Evolutionary conservation across 2,888 invertebrate species (phyloP).

Genomic region (Shargacucullia verbasci): DNA sequence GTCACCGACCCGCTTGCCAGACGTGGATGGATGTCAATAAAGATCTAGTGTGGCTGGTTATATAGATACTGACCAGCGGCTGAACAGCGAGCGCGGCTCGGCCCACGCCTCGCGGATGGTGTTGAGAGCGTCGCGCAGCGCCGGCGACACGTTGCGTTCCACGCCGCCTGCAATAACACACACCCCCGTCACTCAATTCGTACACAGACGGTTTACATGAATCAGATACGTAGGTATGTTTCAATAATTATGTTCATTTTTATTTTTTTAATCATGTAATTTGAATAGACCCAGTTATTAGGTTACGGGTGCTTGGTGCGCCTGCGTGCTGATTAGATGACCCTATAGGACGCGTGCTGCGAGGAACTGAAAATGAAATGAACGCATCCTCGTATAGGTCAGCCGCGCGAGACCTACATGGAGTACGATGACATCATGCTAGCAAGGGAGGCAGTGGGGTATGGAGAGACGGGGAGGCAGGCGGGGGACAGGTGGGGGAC

Average conservation of each 20-base stretch:
- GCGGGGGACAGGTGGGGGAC: neutral
- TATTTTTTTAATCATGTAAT: too few species aligned
- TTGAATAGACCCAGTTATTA: too few species aligned
- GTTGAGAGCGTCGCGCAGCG: conserved; percentile 74
- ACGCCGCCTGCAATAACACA: conserved; percentile 51
- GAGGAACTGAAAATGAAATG: too few species aligned
- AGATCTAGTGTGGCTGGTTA: neutral
- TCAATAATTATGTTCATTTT: too few species aligned
- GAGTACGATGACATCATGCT: neutral
- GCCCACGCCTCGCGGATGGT: conserved; percentile 81
- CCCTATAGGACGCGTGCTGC: too few species aligned
- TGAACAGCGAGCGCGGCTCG: conserved; percentile 64
- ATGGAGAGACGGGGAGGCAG: neutral
- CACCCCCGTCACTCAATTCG: too few species aligned
- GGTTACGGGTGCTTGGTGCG: too few species aligned
- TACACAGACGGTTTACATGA: too few species aligned
- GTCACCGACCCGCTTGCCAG: too few species aligned
- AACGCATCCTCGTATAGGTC: neutral
- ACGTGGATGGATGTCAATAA: too few species aligned
- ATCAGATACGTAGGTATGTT: too few species aligned
- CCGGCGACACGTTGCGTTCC: conserved; percentile 63
- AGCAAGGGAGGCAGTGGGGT: neutral
- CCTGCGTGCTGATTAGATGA: too few species aligned
- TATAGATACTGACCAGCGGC: conserved; percentile 52
- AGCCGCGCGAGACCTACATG: neutral